A percentile compares a stretch with the other conserved stretches of the same genome.
Evolutionary conservation across 2,888 invertebrate species (phyloP).

Genomic region (Gisinianus flammeolus): DNA sequence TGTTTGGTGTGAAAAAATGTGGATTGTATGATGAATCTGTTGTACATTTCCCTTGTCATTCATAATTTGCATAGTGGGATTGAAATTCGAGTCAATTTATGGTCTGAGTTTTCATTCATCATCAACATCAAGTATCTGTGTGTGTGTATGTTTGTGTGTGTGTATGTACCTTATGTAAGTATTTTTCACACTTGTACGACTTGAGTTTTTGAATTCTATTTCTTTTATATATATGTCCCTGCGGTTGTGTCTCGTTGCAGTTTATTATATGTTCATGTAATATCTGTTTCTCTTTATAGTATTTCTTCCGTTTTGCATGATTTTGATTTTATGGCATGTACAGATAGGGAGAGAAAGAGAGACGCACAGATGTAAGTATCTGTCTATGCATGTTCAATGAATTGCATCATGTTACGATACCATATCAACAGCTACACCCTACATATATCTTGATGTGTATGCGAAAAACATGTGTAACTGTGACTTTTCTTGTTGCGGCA

Average conservation of each 20-base stretch:
- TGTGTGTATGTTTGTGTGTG: not conserved
- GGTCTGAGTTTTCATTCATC: conserved; percentile 1
- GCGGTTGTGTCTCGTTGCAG: not conserved
- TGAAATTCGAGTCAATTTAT: conserved; percentile 28
- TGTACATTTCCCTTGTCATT: not conserved
- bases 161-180: not conserved
- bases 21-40: not conserved
- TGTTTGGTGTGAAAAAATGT: not conserved
- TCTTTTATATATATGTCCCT: not conserved
- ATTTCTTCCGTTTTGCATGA: not conserved
- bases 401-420: not conserved
- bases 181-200: not conserved
- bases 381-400: not conserved
- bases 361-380: not conserved
- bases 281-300: not conserved
- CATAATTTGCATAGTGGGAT: conserved; percentile 28
- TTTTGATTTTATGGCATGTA: not conserved
- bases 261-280: not conserved
- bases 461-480: not conserved
- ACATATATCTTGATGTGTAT: not conserved
- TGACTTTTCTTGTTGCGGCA: not conserved
- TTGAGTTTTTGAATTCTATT: not conserved
- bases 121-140: not conserved
- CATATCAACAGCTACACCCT: not conserved
- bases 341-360: not conserved